Evolutionary conservation across 1,140 invertebrate genomes (phyloP).

Genomic region (Drosophila ercepeae): DNA sequence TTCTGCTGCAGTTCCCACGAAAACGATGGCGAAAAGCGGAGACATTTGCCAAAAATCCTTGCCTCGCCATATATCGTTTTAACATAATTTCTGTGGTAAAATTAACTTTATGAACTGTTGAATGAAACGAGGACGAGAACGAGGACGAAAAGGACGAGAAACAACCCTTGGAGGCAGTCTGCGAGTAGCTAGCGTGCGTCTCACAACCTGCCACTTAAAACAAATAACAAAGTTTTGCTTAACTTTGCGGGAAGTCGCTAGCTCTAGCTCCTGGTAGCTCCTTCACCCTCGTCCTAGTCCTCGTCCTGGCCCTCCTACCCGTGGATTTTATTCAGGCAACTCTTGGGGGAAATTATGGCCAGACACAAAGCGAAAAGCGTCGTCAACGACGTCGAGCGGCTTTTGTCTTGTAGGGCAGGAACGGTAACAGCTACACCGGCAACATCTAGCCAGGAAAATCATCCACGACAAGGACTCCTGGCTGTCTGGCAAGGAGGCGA

Average conservation of each 20-base stretch:
- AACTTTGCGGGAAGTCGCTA: constrained; percentile 70
- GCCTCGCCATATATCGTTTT: constrained; percentile 79
- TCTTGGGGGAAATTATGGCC: constrained; percentile 76
- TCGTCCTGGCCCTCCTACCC: constrained; percentile 1
- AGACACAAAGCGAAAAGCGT: constrained; percentile 74
- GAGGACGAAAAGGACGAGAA: constrained; percentile 25
- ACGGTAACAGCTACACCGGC: constrained; percentile 2
- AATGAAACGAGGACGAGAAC: constrained; percentile 62
- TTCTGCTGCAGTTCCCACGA: constrained; percentile 72
- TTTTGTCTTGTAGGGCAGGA: constrained; percentile 66
- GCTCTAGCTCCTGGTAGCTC: constrained; percentile 47
- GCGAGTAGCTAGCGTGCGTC: constrained; percentile 61
- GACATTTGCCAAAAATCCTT: constrained; percentile 51
- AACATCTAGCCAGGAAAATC: constrained; percentile 60
- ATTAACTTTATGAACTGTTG: constrained; percentile 84
- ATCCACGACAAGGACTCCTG: constrained; percentile 39
- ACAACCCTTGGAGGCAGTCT: constrained; percentile 36
- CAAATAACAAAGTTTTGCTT: constrained; percentile 83
- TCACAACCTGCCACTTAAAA: constrained; percentile 81
- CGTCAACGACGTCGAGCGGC: constrained; percentile 56
- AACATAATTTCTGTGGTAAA: constrained; percentile 83
- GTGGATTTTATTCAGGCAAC: constrained; percentile 32
- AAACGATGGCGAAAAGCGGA: constrained; percentile 30
- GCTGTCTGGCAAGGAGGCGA: constrained; percentile 35
- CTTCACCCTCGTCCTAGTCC: constrained; percentile 1